A percentile compares a stretch with the other conserved stretches of the same genome.
Conservation (phyloP, 2,888 invertebrate genomes). For the Empis stercorea region DNA sequence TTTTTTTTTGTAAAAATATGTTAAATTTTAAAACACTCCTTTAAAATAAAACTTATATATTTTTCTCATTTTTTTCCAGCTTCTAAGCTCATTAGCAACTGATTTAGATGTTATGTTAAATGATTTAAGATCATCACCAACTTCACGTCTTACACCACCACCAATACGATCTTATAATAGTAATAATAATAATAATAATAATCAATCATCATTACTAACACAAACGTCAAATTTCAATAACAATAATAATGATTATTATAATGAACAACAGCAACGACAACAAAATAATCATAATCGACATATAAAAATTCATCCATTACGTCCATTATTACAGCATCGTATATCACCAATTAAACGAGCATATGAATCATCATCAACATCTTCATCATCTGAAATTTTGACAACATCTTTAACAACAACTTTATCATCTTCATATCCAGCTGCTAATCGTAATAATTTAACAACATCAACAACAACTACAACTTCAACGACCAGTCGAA, state of each 20-base stretch:
- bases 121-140: conserved; percentile 61
- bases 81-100: conserved; percentile 66
- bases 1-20: too few relatives aligned
- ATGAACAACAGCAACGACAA: conserved; percentile 13
- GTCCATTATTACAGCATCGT: too few relatives aligned
- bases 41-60: too few relatives aligned
- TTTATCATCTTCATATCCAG: not conserved
- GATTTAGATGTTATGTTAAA: conserved; percentile 78
- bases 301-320: too few relatives aligned
- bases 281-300: not conserved
- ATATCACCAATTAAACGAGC: too few relatives aligned
- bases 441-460: too few relatives aligned
- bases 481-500: too few relatives aligned
- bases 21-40: too few relatives aligned
- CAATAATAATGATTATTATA: not conserved
- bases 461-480: too few relatives aligned
- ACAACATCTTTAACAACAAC: not conserved
- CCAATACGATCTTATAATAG: conserved; percentile 8
- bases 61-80: conserved; percentile 43
- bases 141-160: conserved; percentile 20
- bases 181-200: too few relatives aligned
- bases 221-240: too few relatives aligned
- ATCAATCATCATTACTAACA: not conserved
- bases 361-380: not conserved
- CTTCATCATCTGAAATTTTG: not conserved